These are phyloP conservation scores for Atherinosoma microstoma DNA, from an alignment of 2,797 vertebrate genomes.

Conservation along the genomic window DNA sequence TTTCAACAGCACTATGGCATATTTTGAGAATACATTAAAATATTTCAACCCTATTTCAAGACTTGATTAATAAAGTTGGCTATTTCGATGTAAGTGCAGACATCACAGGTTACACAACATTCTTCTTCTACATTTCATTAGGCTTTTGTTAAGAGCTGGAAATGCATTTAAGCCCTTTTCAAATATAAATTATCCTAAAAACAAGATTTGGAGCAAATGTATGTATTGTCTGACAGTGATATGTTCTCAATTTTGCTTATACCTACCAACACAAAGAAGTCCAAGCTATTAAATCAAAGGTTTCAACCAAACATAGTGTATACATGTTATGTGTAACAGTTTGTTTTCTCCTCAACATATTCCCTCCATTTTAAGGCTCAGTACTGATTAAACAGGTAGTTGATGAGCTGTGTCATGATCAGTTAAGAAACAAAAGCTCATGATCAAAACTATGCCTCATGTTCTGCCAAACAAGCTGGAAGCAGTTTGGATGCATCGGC, in stretches of 20 bases:
- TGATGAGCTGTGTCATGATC: background rate
- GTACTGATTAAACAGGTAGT: background rate
- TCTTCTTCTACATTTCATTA: background rate
- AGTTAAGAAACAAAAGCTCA: background rate
- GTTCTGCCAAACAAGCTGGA: too few relatives aligned
- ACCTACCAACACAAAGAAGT: too few relatives aligned
- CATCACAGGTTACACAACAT: background rate
- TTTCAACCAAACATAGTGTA: background rate
- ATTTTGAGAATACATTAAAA: constrained; percentile 44
- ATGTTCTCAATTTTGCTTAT: background rate
- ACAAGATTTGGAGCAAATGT: background rate
- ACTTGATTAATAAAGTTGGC: constrained; percentile 15
- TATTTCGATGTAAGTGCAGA: background rate
- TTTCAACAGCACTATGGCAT: constrained; percentile 24
- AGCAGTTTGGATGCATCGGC: too few relatives aligned
- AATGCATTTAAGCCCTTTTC: background rate
- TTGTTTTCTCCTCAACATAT: background rate
- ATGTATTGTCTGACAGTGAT: background rate
- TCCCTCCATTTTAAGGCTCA: background rate
- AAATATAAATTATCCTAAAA: background rate
- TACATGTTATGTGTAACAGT: background rate
- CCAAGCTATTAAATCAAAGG: background rate
- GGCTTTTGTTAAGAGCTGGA: background rate
- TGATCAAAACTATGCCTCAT: too few relatives aligned
- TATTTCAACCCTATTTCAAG: constrained; percentile 21